A percentile compares a stretch with the other conserved stretches of the same genome.
Conservation (phyloP, 2,888 invertebrate species). For the Loripinus fragilis region DNA sequence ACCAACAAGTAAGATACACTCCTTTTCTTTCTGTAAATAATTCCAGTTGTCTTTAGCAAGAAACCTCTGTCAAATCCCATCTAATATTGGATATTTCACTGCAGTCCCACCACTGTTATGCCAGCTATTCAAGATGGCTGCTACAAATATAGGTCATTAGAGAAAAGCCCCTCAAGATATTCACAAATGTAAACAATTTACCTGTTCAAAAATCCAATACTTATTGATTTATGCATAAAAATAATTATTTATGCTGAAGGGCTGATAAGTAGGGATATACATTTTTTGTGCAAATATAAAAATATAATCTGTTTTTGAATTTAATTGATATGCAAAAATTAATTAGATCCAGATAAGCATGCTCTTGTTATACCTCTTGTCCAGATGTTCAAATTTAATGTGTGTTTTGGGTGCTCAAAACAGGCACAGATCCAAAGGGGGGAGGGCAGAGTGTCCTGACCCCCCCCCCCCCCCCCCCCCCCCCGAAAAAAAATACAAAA, state of each 20-base stretch:
- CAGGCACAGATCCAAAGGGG: too few relatives aligned
- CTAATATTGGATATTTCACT: slow-evolving; percentile 9
- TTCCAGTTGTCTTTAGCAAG: not conserved
- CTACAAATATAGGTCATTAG: slow-evolving; percentile 62
- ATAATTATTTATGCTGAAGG: slow-evolving; percentile 2
- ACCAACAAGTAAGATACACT: not conserved
- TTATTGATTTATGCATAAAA: slow-evolving; percentile 3
- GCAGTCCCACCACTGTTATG: slow-evolving; percentile 49
- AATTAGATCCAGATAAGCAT: too few relatives aligned
- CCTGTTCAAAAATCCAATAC: slow-evolving; percentile 16
- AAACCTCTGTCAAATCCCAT: not conserved
- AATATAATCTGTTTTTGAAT: too few relatives aligned
- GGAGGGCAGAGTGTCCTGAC: too few relatives aligned
- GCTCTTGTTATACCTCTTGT: too few relatives aligned
- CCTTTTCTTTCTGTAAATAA: not conserved
- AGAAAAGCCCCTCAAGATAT: slow-evolving; percentile 58
- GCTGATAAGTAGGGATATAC: not conserved
- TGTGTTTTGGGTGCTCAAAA: too few relatives aligned
- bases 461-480: too few relatives aligned
- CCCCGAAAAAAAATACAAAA: too few relatives aligned
- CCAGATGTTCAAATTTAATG: too few relatives aligned
- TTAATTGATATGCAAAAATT: too few relatives aligned
- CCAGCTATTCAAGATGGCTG: slow-evolving; percentile 79
- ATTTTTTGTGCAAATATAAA: too few relatives aligned
- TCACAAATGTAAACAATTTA: slow-evolving; percentile 23